Evolutionary conservation across 1,140 invertebrate genomes (phyloP).

Genomic region (Bathynomus jamesi): DNA sequence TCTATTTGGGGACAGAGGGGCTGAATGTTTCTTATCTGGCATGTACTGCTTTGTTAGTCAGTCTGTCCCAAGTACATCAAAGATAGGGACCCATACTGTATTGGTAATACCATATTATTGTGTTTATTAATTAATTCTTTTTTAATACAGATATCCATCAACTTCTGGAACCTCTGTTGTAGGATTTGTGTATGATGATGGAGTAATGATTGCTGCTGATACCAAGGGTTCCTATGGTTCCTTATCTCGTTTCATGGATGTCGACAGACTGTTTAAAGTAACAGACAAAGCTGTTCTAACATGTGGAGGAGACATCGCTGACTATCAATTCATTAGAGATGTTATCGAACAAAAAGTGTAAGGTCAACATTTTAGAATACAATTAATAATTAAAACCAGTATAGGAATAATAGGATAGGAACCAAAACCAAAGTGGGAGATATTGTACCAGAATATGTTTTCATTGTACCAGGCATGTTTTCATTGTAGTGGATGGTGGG

Average conservation of each 20-base stretch:
- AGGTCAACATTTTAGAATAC: slow-evolving; percentile 42
- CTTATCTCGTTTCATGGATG: slow-evolving; percentile 73
- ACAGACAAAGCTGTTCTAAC: slow-evolving; percentile 84
- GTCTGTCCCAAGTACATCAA: too few species aligned
- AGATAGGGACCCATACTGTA: too few species aligned
- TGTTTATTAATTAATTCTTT: background rate
- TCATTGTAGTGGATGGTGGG: too few species aligned
- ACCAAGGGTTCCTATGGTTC: slow-evolving; percentile 85
- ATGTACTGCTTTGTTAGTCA: too few species aligned
- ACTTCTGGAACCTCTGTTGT: slow-evolving; percentile 71
- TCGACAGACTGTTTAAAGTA: slow-evolving; percentile 62
- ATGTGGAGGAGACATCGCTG: slow-evolving; percentile 86
- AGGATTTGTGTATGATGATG: slow-evolving; percentile 75
- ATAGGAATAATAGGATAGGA: too few species aligned
- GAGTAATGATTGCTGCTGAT: slow-evolving; percentile 86
- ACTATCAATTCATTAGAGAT: slow-evolving; percentile 82
- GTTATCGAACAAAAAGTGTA: slow-evolving; percentile 88
- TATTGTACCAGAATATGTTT: too few species aligned
- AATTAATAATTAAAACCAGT: slow-evolving; percentile 6
- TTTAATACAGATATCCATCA: slow-evolving; percentile 25
- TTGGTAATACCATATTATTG: too few species aligned
- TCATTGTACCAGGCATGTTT: too few species aligned
- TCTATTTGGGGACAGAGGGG: too few species aligned
- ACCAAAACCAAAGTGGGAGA: too few species aligned
- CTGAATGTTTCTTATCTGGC: too few species aligned